Percentiles rank a stretch among this genome's conserved stretches.
Evolutionary conservation across 1,140 invertebrate species (phyloP).

Genomic region (Anoplolepis gracilipes): DNA sequence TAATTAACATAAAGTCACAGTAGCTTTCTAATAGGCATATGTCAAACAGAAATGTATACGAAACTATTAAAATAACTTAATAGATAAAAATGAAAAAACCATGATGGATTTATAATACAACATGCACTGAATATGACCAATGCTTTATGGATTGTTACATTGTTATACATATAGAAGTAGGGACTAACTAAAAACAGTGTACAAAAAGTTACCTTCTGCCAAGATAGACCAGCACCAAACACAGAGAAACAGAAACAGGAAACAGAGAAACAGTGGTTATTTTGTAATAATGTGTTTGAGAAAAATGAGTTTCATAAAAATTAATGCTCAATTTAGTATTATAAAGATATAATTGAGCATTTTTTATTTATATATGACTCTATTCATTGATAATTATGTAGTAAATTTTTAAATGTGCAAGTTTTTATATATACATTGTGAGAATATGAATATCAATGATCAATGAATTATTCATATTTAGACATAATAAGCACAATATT

Average conservation of each 20-base stretch:
- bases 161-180: constrained; percentile 12
- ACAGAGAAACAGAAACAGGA: constrained; percentile 84
- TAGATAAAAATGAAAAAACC: not conserved
- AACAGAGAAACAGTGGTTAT: constrained; percentile 85
- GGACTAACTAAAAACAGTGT: constrained; percentile 48
- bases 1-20: constrained; percentile 3
- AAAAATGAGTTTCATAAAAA: constrained; percentile 32
- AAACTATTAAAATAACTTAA: not conserved
- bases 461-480: constrained; percentile 16
- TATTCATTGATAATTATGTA: constrained; percentile 14
- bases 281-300: constrained; percentile 62
- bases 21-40: not conserved
- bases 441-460: constrained; percentile 13
- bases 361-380: constrained; percentile 23
- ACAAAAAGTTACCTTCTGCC: constrained; percentile 85
- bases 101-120: not conserved
- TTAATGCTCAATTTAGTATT: constrained; percentile 11
- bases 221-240: constrained; percentile 84
- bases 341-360: not conserved
- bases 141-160: constrained; percentile 3
- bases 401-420: not conserved
- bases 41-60: not conserved
- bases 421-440: not conserved
- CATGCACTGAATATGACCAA: not conserved
- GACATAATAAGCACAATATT: constrained; percentile 27